Evolutionary conservation across 2,113 vertebrate genomes (phyloP).

Genomic region (Oncorhynchus clarkii): DNA sequence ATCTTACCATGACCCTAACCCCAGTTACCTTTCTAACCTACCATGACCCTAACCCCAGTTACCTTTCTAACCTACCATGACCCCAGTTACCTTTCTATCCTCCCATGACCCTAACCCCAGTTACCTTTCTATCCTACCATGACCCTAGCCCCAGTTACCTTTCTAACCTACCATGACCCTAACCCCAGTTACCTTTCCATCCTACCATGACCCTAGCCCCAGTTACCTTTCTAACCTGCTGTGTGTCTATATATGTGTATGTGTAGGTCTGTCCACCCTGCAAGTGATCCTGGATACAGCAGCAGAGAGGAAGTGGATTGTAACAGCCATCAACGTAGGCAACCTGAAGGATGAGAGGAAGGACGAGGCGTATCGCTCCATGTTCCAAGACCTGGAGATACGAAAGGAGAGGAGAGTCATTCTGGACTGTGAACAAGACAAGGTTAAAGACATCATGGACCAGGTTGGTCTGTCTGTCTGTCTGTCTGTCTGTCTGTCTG

Average conservation of each 20-base stretch:
- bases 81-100: too few species aligned
- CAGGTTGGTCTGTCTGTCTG: conserved; percentile 74
- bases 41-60: too few species aligned
- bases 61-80: too few species aligned
- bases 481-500: neutral
- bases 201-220: too few species aligned
- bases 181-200: too few species aligned
- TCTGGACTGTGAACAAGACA: conserved; percentile 95
- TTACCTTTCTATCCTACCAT: too few species aligned
- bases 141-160: too few species aligned
- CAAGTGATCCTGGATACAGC: conserved; percentile 94
- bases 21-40: too few species aligned
- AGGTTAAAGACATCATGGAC: conserved; percentile 97
- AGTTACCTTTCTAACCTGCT: neutral
- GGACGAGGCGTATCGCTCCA: conserved; percentile 92
- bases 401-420: conserved; percentile 93
- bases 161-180: too few species aligned
- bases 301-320: conserved; percentile 94
- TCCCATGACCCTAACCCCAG: too few species aligned
- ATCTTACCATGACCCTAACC: too few species aligned
- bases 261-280: conserved; percentile 86
- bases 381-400: conserved; percentile 94
- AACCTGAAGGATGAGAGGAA: conserved; percentile 97
- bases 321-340: conserved; percentile 96
- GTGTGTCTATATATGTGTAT: conserved; percentile 16